Evolutionary conservation across 1,140 invertebrate species (phyloP), one percentile per base, ranked within the genome.

Genomic region (Hesperophylax magnus): DNA sequence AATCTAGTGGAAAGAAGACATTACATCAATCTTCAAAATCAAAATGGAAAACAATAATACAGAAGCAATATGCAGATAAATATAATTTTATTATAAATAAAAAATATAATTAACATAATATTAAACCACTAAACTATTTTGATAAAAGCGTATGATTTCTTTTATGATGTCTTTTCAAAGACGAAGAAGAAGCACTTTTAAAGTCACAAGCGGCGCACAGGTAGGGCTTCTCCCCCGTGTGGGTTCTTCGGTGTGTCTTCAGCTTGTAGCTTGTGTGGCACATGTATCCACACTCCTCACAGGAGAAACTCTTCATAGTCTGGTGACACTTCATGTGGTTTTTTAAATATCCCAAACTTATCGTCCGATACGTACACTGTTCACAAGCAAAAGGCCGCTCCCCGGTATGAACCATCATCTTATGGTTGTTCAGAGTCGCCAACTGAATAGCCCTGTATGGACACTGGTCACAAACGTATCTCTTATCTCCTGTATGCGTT

Each of bases 331-430:
- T 71, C 31, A 61, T 56, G 22, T 83, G 81, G 20, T 34, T 77
- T 53, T 83, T 83, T 24, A 83, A 65, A 56, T 80, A 78, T 5
- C 9, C 18, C 4, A 53, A 4, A 58, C 47, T 78, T 58, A 78
- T 31, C 20, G 52, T 27, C 5, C 75, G 27, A 47, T 83, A 83
- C 2, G 81, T 58, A 78, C 81, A 83, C 27, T 74, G 60, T 15
- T 80, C 76, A 24, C 81, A 83, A 53, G 78, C 53, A 52, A 78
- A 83, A 8, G 81, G 81, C 20, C 81, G 61, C 58, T 83, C 81
- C 11, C 47, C 24, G 15, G 78, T 83, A 39, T 83, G 81, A 3
- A 80, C 78, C 81, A 80, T 80, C 18, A 22, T 22, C 34, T 74
- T 83, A 22, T 83, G 81, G 18, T 72, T 80, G 20, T 80, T 54